phyloP scores from a whole-genome alignment of 2,797 vertebrate species.

The Hoplostethus mediterraneus region DNA sequence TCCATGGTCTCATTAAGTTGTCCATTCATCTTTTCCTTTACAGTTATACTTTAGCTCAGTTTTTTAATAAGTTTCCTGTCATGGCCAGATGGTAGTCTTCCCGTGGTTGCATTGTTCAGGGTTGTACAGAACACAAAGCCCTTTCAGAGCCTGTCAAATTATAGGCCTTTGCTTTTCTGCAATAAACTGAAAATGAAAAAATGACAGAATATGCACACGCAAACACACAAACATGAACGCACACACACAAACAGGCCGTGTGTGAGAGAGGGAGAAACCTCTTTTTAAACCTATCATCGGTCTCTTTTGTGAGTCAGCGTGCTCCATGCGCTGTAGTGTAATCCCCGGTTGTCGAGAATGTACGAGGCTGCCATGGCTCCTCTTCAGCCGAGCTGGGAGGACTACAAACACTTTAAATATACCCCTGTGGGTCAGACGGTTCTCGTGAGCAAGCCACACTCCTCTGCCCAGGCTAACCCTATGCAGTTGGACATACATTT shows the following conservation, averaged over 20 bases:
- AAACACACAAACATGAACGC: neutral
- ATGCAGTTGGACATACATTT: conserved; percentile 31
- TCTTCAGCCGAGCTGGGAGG: conserved; percentile 55
- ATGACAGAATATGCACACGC: conserved; percentile 40
- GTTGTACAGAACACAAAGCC: conserved; percentile 26
- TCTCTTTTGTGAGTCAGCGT: conserved; percentile 71
- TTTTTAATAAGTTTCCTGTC: conserved; percentile 46
- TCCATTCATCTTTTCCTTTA: conserved; percentile 33
- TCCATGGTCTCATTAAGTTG: conserved; percentile 24
- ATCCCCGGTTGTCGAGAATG: conserved; percentile 64
- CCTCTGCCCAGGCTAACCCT: conserved; percentile 19
- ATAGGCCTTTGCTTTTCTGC: conserved; percentile 40
- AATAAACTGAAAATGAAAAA: conserved; percentile 53
- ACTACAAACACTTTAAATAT: conserved; percentile 74
- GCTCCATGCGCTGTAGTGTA: conserved; percentile 65
- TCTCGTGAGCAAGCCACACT: conserved; percentile 25
- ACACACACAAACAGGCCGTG: conserved; percentile 18
- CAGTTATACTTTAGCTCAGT: conserved; percentile 17
- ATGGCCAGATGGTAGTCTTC: conserved; percentile 46
- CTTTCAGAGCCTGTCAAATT: conserved; percentile 57
- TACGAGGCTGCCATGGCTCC: conserved; percentile 58
- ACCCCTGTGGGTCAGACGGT: conserved; percentile 42
- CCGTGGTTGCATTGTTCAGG: conserved; percentile 39
- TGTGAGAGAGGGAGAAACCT: conserved; percentile 47
- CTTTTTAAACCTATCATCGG: conserved; percentile 70